Evolutionary conservation across 2,888 invertebrate genomes (phyloP).

Genomic region (Scaptomyza reducta): DNA sequence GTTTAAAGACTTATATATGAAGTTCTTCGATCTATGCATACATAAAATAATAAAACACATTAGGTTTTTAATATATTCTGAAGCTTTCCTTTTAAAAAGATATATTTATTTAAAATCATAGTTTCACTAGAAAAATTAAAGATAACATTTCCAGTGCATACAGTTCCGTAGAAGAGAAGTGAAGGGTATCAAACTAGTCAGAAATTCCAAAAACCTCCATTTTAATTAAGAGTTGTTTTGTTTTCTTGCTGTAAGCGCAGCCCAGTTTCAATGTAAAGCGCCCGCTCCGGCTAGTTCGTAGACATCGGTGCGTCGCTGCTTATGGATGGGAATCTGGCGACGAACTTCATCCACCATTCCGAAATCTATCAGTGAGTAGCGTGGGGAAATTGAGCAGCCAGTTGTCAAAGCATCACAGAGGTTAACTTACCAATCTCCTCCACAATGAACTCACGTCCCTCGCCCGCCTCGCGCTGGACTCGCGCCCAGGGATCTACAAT

Average conservation of each 20-base stretch:
- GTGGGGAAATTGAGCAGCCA: not conserved
- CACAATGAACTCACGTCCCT: conserved; percentile 89
- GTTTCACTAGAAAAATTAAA: too few species aligned
- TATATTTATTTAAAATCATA: too few species aligned
- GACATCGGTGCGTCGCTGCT: conserved; percentile 90
- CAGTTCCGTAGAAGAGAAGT: not conserved
- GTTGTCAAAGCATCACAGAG: not conserved
- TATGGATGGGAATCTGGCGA: conserved; percentile 91
- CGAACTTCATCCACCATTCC: conserved; percentile 90
- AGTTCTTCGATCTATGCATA: too few species aligned
- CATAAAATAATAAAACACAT: too few species aligned
- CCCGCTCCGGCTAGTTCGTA: conserved; percentile 85
- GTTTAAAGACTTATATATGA: too few species aligned
- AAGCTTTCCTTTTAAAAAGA: too few species aligned
- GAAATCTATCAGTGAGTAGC: conserved; percentile 86
- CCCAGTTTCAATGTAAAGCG: conserved; percentile 22
- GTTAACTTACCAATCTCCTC: conserved; percentile 89
- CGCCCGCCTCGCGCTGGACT: conserved; percentile 89
- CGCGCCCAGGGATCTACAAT: conserved; percentile 92
- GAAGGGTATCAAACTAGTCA: conserved; percentile 11
- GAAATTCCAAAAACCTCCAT: not conserved
- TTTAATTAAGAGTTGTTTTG: conserved; percentile 25
- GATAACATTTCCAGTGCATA: too few species aligned
- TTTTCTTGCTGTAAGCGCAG: conserved; percentile 7
- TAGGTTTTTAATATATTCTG: too few species aligned